phyloP scores from a whole-genome alignment of 1,140 invertebrate species.

The Papilio xuthus region DNA sequence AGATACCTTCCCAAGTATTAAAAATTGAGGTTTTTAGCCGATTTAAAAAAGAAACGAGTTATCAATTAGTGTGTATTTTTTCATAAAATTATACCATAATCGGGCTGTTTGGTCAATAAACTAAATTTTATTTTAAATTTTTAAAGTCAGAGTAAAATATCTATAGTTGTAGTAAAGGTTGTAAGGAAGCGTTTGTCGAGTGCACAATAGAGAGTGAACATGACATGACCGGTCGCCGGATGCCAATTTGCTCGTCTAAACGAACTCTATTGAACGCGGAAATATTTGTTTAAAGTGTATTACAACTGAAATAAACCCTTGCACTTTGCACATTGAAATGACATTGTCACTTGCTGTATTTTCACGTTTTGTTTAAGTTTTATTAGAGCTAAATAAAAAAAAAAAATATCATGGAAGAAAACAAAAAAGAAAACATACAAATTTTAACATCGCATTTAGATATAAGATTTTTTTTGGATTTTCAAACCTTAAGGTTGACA shows the following conservation, averaged over 20 bases:
- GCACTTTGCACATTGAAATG: conserved; percentile 13
- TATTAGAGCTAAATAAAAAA: background rate
- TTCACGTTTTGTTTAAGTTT: background rate
- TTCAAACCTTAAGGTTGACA: too few relatives aligned
- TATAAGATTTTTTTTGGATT: too few relatives aligned
- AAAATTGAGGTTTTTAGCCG: too few relatives aligned
- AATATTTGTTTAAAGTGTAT: conserved; percentile 33
- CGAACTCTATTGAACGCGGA: conserved; percentile 15
- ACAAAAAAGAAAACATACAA: too few relatives aligned
- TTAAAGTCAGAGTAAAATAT: conserved; percentile 4
- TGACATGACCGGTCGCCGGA: conserved; percentile 32
- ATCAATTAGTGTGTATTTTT: background rate
- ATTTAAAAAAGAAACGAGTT: too few relatives aligned
- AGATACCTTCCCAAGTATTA: too few relatives aligned
- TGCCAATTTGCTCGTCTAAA: conserved; percentile 33
- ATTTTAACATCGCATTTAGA: too few relatives aligned
- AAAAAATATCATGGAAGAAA: too few relatives aligned
- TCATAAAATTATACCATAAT: too few relatives aligned
- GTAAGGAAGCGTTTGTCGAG: conserved; percentile 12
- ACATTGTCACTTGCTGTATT: background rate
- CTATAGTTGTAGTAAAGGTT: background rate
- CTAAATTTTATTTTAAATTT: background rate
- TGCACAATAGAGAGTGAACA: conserved; percentile 27
- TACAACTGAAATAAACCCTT: conserved; percentile 7
- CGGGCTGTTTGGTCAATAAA: too few relatives aligned